Evolutionary conservation across 2,113 vertebrate genomes (phyloP), one percentile per base, ranked within the genome.

Genomic region (Gasterosteus aculeatus): DNA sequence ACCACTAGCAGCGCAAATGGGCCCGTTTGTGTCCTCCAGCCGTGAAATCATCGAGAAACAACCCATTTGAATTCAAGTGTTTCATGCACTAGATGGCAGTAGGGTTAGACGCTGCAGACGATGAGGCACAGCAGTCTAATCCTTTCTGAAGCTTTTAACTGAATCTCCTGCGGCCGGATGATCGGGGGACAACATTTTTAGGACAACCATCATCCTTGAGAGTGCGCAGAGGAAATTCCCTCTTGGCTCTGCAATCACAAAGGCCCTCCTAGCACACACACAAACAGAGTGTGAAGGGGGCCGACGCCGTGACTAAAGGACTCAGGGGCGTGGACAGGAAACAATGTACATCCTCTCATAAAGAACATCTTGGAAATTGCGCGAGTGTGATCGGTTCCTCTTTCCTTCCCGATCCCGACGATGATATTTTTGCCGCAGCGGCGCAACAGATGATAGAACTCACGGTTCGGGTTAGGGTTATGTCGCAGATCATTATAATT

Each of bases 41-140:
- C 53, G 73, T 72, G 35, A 60, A 71, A 77, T 73, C 61, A 7
- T 58, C 39, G 5, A 80, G 29, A 18, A 75, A 19, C 3, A 61
- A 75, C 51, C 35, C 33, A 31, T 31, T 12, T 31, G 26, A 58
- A 59, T 57, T 75, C 18, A 75, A 14, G 29, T 46, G 56, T 26
- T 58, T 10, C 49, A 10, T 22, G 61, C 42, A 89, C 90, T 87
- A 89, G 85, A 88, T 87, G 90, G 87, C 88, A 90, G 85, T 82
- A 60, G 85, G 75, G 83, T 65, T 54, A 84, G 82, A 78, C 54
- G 68, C 53, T 65, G 83, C 31, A 18, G 2, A 39, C 39, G 53
- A 33, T 42, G 35, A 47, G 77, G 42, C 64, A 57, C 29, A 74
- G 29, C 75, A 56, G 39, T 33, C 33, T 10, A 26, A 72, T 72